Percentiles rank a stretch among this genome's conserved stretches.
These are phyloP conservation scores for Galbula dea DNA, from an alignment of 2,113 vertebrate species.

Conservation along the genomic window DNA sequence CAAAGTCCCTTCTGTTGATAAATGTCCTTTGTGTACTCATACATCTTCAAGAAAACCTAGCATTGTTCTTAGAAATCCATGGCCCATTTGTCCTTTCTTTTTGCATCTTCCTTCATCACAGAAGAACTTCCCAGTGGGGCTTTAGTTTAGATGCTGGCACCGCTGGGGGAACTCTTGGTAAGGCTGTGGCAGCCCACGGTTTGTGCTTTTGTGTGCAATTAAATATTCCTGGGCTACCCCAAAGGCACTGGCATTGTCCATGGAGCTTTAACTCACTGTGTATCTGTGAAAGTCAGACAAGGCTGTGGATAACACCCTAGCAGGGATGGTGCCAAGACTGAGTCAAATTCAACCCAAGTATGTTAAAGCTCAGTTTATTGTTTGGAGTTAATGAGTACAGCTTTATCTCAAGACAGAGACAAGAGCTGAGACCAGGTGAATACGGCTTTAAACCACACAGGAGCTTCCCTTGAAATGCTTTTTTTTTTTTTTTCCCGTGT, in stretches of 20 bases:
- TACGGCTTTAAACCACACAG: conserved; percentile 37
- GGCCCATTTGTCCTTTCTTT: background rate
- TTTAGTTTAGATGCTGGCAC: background rate
- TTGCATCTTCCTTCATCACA: background rate
- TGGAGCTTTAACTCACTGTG: background rate
- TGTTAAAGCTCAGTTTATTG: conserved; percentile 38
- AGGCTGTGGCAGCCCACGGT: background rate
- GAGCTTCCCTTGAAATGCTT: conserved; percentile 11
- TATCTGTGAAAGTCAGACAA: background rate
- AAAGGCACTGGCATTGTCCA: background rate
- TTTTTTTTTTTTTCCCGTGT: background rate
- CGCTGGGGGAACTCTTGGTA: accelerated
- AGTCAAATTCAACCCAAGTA: conserved; percentile 24
- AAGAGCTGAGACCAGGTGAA: conserved; percentile 40
- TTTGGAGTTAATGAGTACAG: conserved; percentile 42
- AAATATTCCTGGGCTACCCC: background rate
- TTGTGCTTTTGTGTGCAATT: background rate
- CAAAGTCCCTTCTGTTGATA: background rate
- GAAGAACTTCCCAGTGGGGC: background rate
- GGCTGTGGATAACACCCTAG: background rate
- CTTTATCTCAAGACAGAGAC: conserved; percentile 46
- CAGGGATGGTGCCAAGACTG: background rate
- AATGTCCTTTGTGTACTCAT: background rate
- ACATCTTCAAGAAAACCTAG: background rate
- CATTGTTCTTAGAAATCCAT: background rate